These are phyloP conservation scores for Autographa pulchrina DNA, from an alignment of 2,888 invertebrate genomes.

Conservation along the genomic window DNA sequence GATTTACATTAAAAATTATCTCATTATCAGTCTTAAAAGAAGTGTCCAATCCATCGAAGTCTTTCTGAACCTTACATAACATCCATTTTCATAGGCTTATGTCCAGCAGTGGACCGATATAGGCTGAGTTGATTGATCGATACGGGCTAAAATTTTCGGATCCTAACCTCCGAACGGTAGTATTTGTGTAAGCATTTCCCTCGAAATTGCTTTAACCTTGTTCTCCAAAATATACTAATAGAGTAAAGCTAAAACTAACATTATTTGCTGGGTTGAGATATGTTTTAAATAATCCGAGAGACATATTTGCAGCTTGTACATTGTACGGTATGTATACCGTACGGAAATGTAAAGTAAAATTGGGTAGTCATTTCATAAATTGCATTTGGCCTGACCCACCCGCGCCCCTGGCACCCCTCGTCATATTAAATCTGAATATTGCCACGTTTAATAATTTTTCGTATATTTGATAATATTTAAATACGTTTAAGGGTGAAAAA, in stretches of 20 bases:
- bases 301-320: constrained; percentile 44
- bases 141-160: neutral
- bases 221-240: neutral
- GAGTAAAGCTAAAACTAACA: neutral
- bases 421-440: constrained; percentile 73
- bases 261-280: neutral
- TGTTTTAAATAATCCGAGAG: neutral
- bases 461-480: constrained; percentile 56
- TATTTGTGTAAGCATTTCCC: neutral
- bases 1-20: no score
- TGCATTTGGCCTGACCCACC: constrained; percentile 69
- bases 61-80: neutral
- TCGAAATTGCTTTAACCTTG: no score
- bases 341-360: constrained; percentile 76
- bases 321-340: constrained; percentile 28
- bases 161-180: neutral
- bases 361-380: constrained; percentile 80
- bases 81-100: neutral
- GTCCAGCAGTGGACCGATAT: neutral
- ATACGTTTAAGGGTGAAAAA: constrained; percentile 22
- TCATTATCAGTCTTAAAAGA: neutral
- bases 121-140: neutral
- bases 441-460: constrained; percentile 60
- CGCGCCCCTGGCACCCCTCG: constrained; percentile 55
- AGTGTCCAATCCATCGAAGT: neutral